A percentile compares a stretch with the other conserved stretches of the same genome.
phyloP scores from a whole-genome alignment of 2,797 vertebrate genomes.

The Arrhamphus sclerolepis region DNA sequence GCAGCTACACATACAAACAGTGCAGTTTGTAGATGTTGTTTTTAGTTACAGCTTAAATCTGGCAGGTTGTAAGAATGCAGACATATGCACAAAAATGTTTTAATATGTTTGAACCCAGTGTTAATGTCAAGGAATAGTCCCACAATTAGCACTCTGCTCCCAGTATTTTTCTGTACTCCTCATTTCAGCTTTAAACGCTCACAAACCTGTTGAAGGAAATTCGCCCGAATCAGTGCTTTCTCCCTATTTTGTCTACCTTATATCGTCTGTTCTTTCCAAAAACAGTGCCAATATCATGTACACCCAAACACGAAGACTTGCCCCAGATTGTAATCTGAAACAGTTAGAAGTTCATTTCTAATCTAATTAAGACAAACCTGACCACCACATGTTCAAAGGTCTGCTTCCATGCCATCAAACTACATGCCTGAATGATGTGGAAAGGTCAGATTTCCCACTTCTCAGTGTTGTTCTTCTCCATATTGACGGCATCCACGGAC shows the following conservation, averaged over 20 bases:
- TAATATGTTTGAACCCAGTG: conserved; percentile 17
- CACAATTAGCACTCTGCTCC: no score
- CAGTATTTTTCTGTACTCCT: no score
- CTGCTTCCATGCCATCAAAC: conserved; percentile 53
- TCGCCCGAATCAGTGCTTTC: no score
- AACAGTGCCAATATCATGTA: background rate
- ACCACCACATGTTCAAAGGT: conserved; percentile 50
- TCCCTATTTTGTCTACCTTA: conserved; percentile 3
- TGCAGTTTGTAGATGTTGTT: no score
- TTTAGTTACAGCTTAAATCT: conserved; percentile 48
- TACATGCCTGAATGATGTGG: conserved; percentile 58
- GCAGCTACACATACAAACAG: no score
- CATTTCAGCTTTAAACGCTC: background rate
- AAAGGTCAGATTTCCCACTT: conserved; percentile 72
- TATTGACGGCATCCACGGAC: conserved; percentile 68
- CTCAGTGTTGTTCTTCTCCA: conserved; percentile 64
- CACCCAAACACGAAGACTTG: conserved; percentile 3
- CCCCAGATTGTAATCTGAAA: conserved; percentile 35
- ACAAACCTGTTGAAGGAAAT: no score
- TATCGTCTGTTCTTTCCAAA: background rate
- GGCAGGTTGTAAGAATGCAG: conserved; percentile 8
- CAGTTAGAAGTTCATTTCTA: conserved; percentile 42
- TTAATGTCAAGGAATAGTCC: no score
- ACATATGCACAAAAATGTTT: conserved; percentile 3
- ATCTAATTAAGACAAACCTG: conserved; percentile 61